phyloP scores from a whole-genome alignment of 1,140 invertebrate genomes.

The Calliopsis andreniformis region DNA sequence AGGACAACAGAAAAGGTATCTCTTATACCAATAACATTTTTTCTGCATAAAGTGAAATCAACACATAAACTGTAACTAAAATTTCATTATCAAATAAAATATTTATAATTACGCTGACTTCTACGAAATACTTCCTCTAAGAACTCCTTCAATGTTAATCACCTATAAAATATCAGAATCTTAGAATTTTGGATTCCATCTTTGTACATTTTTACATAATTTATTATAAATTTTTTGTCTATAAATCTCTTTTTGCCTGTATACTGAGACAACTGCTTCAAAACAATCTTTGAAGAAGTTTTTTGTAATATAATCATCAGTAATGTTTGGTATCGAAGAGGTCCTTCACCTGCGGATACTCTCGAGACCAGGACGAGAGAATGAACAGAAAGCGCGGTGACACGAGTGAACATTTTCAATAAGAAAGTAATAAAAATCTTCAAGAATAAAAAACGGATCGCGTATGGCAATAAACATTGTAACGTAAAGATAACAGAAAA shows the following conservation, averaged over 20 bases:
- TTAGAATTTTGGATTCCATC: too few relatives aligned
- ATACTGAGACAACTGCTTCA: too few relatives aligned
- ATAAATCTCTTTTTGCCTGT: too few relatives aligned
- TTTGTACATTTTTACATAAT: too few relatives aligned
- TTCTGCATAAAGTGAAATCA: neutral
- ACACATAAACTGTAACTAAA: neutral
- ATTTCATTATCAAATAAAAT: too few relatives aligned
- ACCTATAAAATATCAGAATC: too few relatives aligned
- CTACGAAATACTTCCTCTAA: too few relatives aligned
- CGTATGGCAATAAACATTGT: constrained; percentile 16
- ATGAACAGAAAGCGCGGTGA: constrained; percentile 29
- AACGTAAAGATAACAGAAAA: constrained; percentile 54
- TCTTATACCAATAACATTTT: constrained; percentile 18
- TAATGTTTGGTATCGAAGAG: constrained; percentile 5
- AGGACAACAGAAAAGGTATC: neutral
- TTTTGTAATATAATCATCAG: constrained; percentile 17
- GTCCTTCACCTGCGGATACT: constrained; percentile 55
- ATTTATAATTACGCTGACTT: too few relatives aligned
- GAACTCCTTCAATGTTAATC: too few relatives aligned
- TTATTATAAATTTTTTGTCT: too few relatives aligned
- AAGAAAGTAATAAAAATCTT: constrained; percentile 11
- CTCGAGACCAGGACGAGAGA: constrained; percentile 60
- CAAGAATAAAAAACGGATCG: constrained; percentile 12
- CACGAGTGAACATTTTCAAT: neutral
- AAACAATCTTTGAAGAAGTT: too few relatives aligned